Evolutionary conservation across 2,113 vertebrate genomes (phyloP), one percentile per base, ranked within the genome.

Genomic region (Catagonus wagneri): DNA sequence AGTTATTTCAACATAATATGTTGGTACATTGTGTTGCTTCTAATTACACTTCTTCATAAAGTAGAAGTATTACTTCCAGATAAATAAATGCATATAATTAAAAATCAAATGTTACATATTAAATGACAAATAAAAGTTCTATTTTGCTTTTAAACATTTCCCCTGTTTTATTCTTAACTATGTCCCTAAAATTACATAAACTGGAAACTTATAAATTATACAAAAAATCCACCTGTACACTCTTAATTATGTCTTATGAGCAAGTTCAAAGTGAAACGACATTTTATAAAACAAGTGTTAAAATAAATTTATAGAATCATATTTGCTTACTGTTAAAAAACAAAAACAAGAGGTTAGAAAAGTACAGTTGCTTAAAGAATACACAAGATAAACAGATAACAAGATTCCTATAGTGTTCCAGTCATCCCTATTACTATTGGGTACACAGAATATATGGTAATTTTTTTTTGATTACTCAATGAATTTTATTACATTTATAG

Each of bases 71-170:
- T 68, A 78, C 23, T 80, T 87, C 14, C 36, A 16, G 65, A 66
- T 94, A 61, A 92, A 9, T 20, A 84, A 80, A 93, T 90, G 15
- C 0, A 25, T 75, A 32, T 52, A 56, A 27, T 83, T 90, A 87
- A 90, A 88, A 90, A 72, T 6, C 89, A 7, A 90, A 78, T 44
- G 71, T 87, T 58, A 72, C 2, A 54, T 71, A 72, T 72, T 84
- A 94, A 96, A 83, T 61, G 23, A 58, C 52, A 74, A 87, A 89
- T 27, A 34, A 93, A 91, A 74, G 20, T 54, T 8, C 44, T n/a
- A 83, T 50, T 94, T 96, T 95, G 5, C n/a, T 74, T 89, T 95
- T 52, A 72, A 19, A 71, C 3, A 84, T 94, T 88, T 84, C 60
- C 8, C n/a, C n/a, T 68, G 11, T 83, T 81, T 89, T 85, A 93